phyloP scores from a whole-genome alignment of 2,797 vertebrate species.

The Garrulus glandarius region DNA sequence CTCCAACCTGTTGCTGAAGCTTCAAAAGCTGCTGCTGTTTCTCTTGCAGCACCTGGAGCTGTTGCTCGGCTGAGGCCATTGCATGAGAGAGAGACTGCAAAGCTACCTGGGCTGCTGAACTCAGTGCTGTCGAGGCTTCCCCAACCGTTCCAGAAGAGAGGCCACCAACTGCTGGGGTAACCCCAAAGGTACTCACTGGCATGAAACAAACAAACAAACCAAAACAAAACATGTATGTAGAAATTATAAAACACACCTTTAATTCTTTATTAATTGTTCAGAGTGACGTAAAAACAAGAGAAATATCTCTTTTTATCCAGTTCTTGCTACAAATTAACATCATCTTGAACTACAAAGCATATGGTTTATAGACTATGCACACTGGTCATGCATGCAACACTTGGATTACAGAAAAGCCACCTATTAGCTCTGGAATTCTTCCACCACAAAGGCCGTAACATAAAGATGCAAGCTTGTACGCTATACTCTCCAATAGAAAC shows the following conservation, averaged over 20 bases:
- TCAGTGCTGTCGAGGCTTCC: constrained; percentile 95
- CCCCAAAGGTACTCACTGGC: constrained; percentile 97
- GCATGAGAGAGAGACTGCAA: constrained; percentile 99
- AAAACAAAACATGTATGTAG: constrained; percentile 64
- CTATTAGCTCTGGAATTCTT: not conserved
- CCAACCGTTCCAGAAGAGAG: constrained; percentile 93
- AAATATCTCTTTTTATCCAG: not conserved
- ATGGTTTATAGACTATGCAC: not conserved
- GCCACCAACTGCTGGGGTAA: constrained; percentile 92
- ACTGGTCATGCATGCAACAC: not conserved
- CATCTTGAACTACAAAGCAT: not conserved
- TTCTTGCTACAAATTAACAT: not conserved
- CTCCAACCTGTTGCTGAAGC: constrained; percentile 98
- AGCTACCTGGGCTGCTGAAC: constrained; percentile 98
- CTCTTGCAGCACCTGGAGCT: constrained; percentile 99
- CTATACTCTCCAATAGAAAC: not conserved
- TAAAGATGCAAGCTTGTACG: not conserved
- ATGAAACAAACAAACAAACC: constrained; percentile 60
- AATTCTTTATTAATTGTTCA: not conserved
- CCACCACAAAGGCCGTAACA: not conserved
- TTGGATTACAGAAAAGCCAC: not conserved
- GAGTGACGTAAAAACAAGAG: not conserved
- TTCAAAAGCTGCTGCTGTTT: constrained; percentile 99
- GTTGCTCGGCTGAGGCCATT: constrained; percentile 99
- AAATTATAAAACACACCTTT: not conserved